Evolutionary conservation across 2,888 invertebrate species (phyloP).

Genomic region (Neoascia interrupta): DNA sequence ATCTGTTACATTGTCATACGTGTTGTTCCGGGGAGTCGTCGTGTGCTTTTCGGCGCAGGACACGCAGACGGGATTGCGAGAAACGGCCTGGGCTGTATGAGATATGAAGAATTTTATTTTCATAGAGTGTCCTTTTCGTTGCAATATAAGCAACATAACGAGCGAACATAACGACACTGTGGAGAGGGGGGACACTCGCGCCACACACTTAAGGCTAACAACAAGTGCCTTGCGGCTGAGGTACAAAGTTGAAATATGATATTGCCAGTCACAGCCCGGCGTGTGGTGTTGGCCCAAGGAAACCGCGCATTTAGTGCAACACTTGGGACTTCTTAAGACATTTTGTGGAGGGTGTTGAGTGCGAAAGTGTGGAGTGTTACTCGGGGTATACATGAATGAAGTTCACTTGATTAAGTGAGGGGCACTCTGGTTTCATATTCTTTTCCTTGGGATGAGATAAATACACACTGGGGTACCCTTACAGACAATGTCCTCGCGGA

Average conservation of each 20-base stretch:
- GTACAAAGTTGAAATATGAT: constrained; percentile 16
- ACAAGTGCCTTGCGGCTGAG: constrained; percentile 33
- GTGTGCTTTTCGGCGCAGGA: constrained; percentile 52
- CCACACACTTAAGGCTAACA: constrained; percentile 29
- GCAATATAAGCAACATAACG: constrained; percentile 45
- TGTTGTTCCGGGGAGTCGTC: too few species aligned
- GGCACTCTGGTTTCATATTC: constrained; percentile 4
- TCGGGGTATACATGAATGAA: constrained; percentile 17
- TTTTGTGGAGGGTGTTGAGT: constrained; percentile 13
- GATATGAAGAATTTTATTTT: constrained; percentile 53
- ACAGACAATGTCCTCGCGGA: not conserved
- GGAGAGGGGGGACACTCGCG: constrained; percentile 2
- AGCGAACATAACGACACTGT: not conserved
- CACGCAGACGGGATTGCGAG: constrained; percentile 22
- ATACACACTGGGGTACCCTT: not conserved
- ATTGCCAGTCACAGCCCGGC: constrained; percentile 11
- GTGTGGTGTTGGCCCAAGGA: not conserved
- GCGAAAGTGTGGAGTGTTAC: constrained; percentile 19
- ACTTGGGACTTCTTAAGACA: constrained; percentile 38
- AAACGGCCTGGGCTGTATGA: constrained; percentile 28
- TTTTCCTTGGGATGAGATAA: not conserved
- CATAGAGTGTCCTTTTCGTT: constrained; percentile 51
- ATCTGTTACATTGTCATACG: constrained; percentile 65
- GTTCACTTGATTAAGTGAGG: constrained; percentile 40
- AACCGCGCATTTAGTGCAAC: constrained; percentile 32